A percentile compares a stretch with the other conserved stretches of the same genome.
phyloP scores from a whole-genome alignment of 64 coral and sea anemone genomes.

The Acropora tenuis region DNA sequence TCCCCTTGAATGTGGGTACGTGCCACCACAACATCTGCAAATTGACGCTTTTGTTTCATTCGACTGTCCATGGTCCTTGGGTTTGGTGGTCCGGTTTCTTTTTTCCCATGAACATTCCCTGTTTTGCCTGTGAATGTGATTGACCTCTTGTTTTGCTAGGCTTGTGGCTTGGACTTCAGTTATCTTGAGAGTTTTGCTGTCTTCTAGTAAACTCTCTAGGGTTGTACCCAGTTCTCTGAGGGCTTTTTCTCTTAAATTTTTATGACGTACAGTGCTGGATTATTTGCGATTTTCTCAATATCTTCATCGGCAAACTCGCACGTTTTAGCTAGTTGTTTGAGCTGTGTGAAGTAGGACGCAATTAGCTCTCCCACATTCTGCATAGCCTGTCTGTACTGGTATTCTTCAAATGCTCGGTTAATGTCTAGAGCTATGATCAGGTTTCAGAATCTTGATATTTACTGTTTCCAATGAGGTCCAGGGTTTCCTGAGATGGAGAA shows the following conservation, averaged over 20 bases:
- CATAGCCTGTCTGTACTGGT: conserved; percentile 26
- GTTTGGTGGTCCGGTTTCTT: background rate
- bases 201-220: background rate
- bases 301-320: conserved; percentile 60
- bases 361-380: background rate
- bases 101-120: background rate
- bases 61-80: background rate
- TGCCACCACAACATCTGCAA: conserved; percentile 44
- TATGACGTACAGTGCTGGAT: background rate
- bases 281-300: conserved; percentile 8
- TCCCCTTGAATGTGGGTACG: conserved; percentile 52
- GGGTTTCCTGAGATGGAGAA: background rate
- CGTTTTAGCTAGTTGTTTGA: conserved; percentile 30
- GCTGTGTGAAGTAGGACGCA: too few species aligned
- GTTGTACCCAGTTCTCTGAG: background rate
- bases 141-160: conserved; percentile 29
- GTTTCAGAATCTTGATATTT: conserved; percentile 37
- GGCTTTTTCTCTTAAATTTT: background rate
- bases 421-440: conserved; percentile 45
- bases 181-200: background rate
- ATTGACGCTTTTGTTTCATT: background rate
- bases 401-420: conserved; percentile 53
- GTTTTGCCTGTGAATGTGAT: background rate
- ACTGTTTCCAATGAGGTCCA: conserved; percentile 58
- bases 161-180: conserved; percentile 23